Base-by-base conservation (phyloP, 1,140 invertebrate genomes). In the Apocrypta bakeri region DNA sequence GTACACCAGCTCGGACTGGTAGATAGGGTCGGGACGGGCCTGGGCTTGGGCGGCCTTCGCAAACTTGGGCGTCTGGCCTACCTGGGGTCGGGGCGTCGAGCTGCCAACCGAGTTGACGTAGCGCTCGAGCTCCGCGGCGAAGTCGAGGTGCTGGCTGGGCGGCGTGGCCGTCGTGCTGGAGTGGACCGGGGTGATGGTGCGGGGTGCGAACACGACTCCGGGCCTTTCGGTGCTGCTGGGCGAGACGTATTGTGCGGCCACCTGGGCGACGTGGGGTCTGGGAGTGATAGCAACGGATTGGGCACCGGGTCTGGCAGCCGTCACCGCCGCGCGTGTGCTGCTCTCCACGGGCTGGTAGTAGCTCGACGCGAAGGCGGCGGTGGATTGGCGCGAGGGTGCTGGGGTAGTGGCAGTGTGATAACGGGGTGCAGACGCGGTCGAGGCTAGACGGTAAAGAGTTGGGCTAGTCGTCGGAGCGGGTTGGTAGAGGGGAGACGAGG, bases 1-100 rank as follows among this genome's bases (percentile, higher is more conserved):
- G 90, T 94, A 97, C 0, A 96, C 93, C 9, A 97, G 90, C 86
- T 96, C 95, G 25, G 96, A 96, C 72, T 95, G 94, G 89, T 96
- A 96, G 83, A 96, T 92, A 63, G 95, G 94, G 81, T 94, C 93
- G 27, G 86, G 77, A 21, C 84, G 24, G 77, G 92, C 90, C 83
- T 88, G 90, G 42, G 82, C 79, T 81, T 90, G 79, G n/a, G 81
- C 73, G 31, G 80, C 87, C 56, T 76, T 88, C 85, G 84, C 75
- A 21, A 86, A 85, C 85, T 89, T 88, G 24, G 90, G 89, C 29
- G 89, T 83, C 83, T 92, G 92, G 0, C 90, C 77, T 64, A 90
- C 87, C 9, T 87, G 87, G 66, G 89, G 84, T 75, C 87, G 86
- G 11, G 87, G 78, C 86, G 88, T 48, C n/a, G 92, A 91, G n/a